phyloP scores from a whole-genome alignment of 2,888 invertebrate genomes.

The Lithophane semibrunnea region DNA sequence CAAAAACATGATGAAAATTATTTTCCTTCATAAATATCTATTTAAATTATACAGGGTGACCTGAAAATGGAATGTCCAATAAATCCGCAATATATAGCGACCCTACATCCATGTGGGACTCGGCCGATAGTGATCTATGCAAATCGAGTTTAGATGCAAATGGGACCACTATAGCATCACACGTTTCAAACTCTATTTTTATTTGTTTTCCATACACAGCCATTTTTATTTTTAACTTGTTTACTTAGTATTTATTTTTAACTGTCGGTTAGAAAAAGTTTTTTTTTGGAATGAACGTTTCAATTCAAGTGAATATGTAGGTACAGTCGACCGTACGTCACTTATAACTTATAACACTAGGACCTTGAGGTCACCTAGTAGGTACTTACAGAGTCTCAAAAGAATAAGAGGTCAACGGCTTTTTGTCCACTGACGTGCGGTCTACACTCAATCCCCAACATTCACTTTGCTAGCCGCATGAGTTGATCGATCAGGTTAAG shows the following conservation, averaged over 20 bases:
- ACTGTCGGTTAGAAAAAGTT: neutral
- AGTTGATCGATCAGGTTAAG: no score
- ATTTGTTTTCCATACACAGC: constrained; percentile 38
- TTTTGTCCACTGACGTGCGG: no score
- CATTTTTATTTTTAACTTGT: constrained; percentile 21
- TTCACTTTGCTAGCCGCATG: no score
- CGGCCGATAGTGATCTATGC: constrained; percentile 68
- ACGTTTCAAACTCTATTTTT: constrained; percentile 43
- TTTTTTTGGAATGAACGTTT: neutral
- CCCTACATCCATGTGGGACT: constrained; percentile 56
- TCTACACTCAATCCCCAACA: no score
- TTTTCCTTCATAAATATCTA: neutral
- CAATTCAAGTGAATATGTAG: neutral
- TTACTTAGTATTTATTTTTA: constrained; percentile 1
- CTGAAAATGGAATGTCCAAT: constrained; percentile 45
- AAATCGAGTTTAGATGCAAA: constrained; percentile 66
- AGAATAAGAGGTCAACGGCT: no score
- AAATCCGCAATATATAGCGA: constrained; percentile 37
- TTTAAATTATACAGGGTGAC: neutral
- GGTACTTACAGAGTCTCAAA: no score
- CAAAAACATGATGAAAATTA: neutral
- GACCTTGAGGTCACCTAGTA: neutral
- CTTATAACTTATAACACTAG: neutral
- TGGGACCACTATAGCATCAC: constrained; percentile 47
- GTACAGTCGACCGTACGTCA: neutral